These are phyloP conservation scores for Coecobrya sp. DNA, from an alignment of 2,888 invertebrate genomes.

Conservation along the genomic window DNA sequence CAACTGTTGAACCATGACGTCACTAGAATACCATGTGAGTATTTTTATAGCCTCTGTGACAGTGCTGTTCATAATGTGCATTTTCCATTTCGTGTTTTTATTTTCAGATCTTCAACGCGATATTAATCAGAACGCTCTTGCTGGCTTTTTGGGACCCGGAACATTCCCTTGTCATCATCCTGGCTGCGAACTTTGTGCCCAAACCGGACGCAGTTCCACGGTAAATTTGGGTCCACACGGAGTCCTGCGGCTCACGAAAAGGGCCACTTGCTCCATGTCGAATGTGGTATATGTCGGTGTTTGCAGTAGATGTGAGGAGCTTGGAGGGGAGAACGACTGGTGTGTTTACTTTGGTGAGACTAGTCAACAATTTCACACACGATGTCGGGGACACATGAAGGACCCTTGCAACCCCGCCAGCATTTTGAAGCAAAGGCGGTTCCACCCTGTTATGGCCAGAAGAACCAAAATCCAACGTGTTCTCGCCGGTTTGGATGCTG, in stretches of 20 bases:
- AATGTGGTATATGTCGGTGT: conserved; percentile 41
- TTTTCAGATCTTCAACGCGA: conserved; percentile 37
- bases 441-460: neutral
- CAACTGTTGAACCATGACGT: neutral
- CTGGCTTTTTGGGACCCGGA: conserved; percentile 27
- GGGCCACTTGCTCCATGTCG: conserved; percentile 10
- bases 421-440: conserved; percentile 1
- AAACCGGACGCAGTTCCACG: conserved; percentile 14
- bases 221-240: conserved; percentile 48
- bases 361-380: neutral
- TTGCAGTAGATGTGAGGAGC: conserved; percentile 32
- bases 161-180: conserved; percentile 35
- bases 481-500: neutral
- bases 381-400: neutral
- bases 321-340: conserved; percentile 45
- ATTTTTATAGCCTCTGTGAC: conserved; percentile 20
- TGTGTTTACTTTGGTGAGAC: conserved; percentile 34
- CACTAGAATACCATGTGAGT: neutral
- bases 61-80: conserved; percentile 16
- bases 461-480: conserved; percentile 35
- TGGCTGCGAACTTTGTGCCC: conserved; percentile 3
- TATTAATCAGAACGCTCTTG: conserved; percentile 21
- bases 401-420: conserved; percentile 20
- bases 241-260: conserved; percentile 38
- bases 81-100: neutral